Base-by-base conservation (phyloP, 2,888 invertebrate genomes). In the Idaea dimidiata region DNA sequence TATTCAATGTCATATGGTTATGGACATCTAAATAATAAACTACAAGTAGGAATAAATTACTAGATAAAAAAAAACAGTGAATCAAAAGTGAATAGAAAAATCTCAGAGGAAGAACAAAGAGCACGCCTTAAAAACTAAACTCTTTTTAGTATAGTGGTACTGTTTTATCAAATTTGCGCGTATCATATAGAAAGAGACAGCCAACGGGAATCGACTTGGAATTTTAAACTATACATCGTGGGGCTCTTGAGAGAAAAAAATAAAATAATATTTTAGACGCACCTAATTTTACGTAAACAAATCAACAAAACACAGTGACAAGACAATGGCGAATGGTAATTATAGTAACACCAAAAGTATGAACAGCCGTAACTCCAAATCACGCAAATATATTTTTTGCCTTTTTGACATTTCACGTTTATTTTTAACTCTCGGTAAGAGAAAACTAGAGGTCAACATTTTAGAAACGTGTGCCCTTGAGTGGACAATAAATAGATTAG, bases 301-400 rank as follows among this genome's bases (percentile, higher is more conserved):
- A 43, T 43, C 10, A 43, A 43, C 43, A 10, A 43, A 43, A 43
- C 16, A 75, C 85, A 87, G 86, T 87, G 80, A 71, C 80, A 87
- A 81, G 78, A 86, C 85, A 88, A 88, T 87, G 87, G 87, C 85
- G 87, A 43, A 43, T 43, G 43, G 43, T 43, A 24, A 24, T 24
- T 24, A 24, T 24, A 24, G 24, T 3, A 24, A 82, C 58, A 65
- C 63, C 69, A 58, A 70, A 58, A 64, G 73, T 71, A 73, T 72
- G 72, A 78, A 78, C 80, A 78, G 72, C 72, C 70, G 10, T 43
- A 43, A 43, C 43, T 43, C 10, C 43, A 43, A 14, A 43, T 14
- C 43, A 43, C 43, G 43, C 10, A 43, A 43, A 43, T 43, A 43
- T 8, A 10, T 32, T 32, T 43, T 43, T 43, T 43, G 43, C 43